phyloP scores from a whole-genome alignment of 2,888 invertebrate genomes.

The Tuberolachnus salignus region DNA sequence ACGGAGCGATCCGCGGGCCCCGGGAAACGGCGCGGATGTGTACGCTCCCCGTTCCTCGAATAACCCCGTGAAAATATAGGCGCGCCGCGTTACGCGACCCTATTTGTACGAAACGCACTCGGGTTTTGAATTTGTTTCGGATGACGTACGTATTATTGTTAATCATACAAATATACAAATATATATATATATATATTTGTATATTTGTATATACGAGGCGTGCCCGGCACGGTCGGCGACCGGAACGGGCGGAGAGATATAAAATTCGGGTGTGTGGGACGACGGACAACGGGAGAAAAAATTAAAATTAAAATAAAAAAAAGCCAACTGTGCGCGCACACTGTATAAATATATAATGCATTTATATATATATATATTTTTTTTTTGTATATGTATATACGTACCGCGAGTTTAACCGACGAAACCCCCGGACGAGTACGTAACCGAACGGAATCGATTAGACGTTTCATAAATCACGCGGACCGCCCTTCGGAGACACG shows the following conservation, averaged over 20 bases:
- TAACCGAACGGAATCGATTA: constrained; percentile 52
- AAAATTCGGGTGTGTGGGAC: too few species aligned
- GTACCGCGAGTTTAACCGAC: constrained; percentile 26
- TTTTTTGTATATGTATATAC: too few species aligned
- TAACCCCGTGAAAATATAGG: constrained; percentile 20
- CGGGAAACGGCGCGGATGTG: not conserved
- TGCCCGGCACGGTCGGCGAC: not conserved
- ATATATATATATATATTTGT: too few species aligned
- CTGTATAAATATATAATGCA: too few species aligned
- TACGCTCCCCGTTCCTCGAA: not conserved
- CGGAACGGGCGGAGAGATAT: too few species aligned
- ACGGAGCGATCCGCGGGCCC: too few species aligned
- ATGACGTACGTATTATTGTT: constrained; percentile 43
- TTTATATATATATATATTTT: too few species aligned
- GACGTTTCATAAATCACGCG: constrained; percentile 53
- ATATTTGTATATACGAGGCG: too few species aligned
- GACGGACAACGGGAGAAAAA: not conserved
- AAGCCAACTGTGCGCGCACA: not conserved
- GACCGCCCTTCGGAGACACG: constrained; percentile 54
- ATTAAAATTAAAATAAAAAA: not conserved
- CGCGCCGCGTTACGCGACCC: constrained; percentile 20
- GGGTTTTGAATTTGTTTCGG: constrained; percentile 50
- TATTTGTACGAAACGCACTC: constrained; percentile 19
- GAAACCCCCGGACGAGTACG: constrained; percentile 49
- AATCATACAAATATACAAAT: too few species aligned